Base-by-base conservation (phyloP, 2,797 vertebrate species). In the Peromyscus eremicus region DNA sequence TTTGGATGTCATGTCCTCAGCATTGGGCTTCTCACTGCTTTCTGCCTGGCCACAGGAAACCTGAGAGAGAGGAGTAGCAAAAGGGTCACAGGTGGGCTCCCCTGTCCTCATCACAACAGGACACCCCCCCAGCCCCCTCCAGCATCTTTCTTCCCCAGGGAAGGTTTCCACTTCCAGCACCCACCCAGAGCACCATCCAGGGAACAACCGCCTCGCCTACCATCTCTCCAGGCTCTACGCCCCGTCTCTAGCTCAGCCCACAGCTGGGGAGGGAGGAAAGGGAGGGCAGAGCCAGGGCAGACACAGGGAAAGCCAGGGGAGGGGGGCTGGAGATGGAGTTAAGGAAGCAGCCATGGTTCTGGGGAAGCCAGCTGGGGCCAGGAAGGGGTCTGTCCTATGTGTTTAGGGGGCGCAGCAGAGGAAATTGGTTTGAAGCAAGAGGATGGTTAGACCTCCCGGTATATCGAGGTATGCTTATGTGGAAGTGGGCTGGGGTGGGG, bases 1-100 rank as follows among this genome's bases (percentile, higher is more conserved):
- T 98, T 99, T 99, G 85, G 99, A 99, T 0, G 99, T 99, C 99
- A 99, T 99, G 96, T 99, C 99, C 98, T 99, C 99, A 0, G 99
- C 99, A 8, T 99, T 98, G 97, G 99, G 99, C 96, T 99, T 99
- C 94, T 97, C 98, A 14, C 99, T 99, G 98, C 98, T 99, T 97
- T 99, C 99, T 0, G 99, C 99, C 98, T 99, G 99, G 91, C 98
- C 98, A 94, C 98, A 98, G 95, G 99, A 99, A 90, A 99, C 99
- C 99, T 99, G 97, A 87, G 49, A 92, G 40, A 6, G 49, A 49
- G n/a, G 37, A 94, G 17, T 27, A 91, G 62, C 62, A 37, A 37
- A 66, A 88, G 73, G 91, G 91, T 95, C 71, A 97, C 75, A 95
- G 46, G 27, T 40, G 93, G 71, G 57, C 55, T 87, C 60, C 32